Evolutionary conservation across 2,888 invertebrate species (phyloP).

Genomic region (Deilephila porcellus): DNA sequence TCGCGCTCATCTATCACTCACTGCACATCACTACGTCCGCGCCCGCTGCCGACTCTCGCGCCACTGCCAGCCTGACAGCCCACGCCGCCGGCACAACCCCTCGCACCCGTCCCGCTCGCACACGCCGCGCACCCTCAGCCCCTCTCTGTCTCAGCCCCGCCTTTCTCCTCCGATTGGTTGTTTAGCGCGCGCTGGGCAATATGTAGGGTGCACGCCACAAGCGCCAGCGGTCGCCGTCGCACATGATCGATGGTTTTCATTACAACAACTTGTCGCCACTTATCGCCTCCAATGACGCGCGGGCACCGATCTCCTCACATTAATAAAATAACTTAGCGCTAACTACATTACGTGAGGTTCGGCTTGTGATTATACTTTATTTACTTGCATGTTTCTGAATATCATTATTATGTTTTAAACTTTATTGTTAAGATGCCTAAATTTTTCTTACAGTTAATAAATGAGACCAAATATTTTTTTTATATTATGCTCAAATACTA

Average conservation of each 20-base stretch:
- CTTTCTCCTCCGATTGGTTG: conserved; percentile 6
- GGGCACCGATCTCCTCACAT: conserved; percentile 27
- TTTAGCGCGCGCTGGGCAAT: background rate
- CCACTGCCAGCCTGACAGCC: background rate
- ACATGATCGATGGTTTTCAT: conserved; percentile 24
- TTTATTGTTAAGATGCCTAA: too few species aligned
- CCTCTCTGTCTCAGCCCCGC: background rate
- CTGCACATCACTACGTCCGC: conserved; percentile 40
- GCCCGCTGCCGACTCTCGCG: background rate
- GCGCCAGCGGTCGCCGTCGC: background rate
- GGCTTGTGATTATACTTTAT: too few species aligned
- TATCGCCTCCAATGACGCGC: background rate
- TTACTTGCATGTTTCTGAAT: too few species aligned
- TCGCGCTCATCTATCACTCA: conserved; percentile 42
- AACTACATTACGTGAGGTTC: background rate
- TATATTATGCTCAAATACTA: too few species aligned
- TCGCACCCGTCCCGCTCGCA: conserved; percentile 11
- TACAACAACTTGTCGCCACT: background rate
- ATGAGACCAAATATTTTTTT: too few species aligned
- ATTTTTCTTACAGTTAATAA: too few species aligned
- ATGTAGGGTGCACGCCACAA: background rate
- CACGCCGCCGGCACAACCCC: conserved; percentile 28
- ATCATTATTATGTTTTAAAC: too few species aligned
- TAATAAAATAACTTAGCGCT: background rate
- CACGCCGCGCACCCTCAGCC: background rate